Percentiles rank a stretch among this genome's conserved stretches.
These are phyloP conservation scores for Scatophagus argus DNA, from an alignment of 2,113 vertebrate genomes.

Conservation along the genomic window DNA sequence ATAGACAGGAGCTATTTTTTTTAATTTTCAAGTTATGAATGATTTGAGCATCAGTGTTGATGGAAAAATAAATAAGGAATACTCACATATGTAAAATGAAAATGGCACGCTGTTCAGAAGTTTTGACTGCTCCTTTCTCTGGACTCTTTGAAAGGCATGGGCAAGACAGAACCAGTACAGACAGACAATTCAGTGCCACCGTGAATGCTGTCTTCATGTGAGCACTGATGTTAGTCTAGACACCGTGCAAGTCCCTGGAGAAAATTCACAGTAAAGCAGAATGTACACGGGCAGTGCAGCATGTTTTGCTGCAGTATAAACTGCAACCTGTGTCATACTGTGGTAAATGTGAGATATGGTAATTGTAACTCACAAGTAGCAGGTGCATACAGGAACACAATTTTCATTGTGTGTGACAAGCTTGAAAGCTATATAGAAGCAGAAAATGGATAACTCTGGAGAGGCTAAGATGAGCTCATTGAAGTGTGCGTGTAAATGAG, in stretches of 20 bases:
- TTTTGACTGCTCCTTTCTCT: too few species aligned
- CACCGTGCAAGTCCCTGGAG: background rate
- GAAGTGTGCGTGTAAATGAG: slow-evolving; percentile 34
- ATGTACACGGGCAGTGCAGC: background rate
- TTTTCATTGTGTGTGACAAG: slow-evolving; percentile 34
- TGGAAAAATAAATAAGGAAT: too few species aligned
- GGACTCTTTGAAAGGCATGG: too few species aligned
- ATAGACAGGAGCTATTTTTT: too few species aligned
- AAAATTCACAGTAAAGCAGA: background rate
- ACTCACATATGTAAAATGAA: too few species aligned
- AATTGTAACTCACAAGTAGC: slow-evolving; percentile 20
- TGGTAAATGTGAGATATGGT: slow-evolving; percentile 22
- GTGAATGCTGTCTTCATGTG: too few species aligned
- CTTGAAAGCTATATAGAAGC: slow-evolving; percentile 29
- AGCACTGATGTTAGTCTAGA: too few species aligned
- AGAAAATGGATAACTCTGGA: slow-evolving; percentile 49
- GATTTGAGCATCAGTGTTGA: too few species aligned
- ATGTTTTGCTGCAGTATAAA: background rate
- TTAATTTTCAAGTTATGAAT: too few species aligned
- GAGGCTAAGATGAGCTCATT: slow-evolving; percentile 51
- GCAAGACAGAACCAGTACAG: too few species aligned
- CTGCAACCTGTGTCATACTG: background rate
- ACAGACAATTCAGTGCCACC: too few species aligned
- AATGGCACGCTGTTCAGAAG: too few species aligned
- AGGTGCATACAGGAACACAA: slow-evolving; percentile 13